These are phyloP conservation scores for Cassiopea xamachana DNA, from an alignment of 30 jellyfish, hydroid and myxozoan genomes.

Conservation along the genomic window DNA sequence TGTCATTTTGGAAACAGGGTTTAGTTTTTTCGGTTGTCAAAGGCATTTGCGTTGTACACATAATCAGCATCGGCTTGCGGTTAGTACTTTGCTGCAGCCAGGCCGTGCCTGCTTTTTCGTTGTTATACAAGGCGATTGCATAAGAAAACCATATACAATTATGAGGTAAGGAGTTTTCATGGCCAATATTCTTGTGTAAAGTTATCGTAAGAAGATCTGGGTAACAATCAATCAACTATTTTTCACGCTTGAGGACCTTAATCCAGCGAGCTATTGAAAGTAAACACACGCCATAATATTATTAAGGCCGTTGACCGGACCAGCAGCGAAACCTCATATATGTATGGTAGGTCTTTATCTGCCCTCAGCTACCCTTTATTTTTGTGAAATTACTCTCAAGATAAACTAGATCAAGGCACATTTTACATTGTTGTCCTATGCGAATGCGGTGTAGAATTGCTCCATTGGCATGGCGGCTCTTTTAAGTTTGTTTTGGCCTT, in stretches of 20 bases:
- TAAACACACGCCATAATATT: not conserved
- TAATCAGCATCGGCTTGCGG: conserved; percentile 45
- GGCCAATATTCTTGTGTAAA: not conserved
- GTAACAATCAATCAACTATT: not conserved
- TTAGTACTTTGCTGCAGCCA: conserved; percentile 13
- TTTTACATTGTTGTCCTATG: no score
- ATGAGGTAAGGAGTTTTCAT: not conserved
- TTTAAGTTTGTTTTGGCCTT: no score
- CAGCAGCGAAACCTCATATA: not conserved
- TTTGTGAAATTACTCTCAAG: not conserved
- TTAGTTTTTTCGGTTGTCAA: not conserved
- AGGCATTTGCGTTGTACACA: not conserved
- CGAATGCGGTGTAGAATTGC: no score
- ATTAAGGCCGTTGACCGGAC: not conserved
- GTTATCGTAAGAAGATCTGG: not conserved
- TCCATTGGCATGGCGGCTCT: no score
- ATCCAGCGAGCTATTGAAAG: not conserved
- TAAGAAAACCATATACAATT: not conserved
- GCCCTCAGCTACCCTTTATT: not conserved
- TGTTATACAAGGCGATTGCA: not conserved
- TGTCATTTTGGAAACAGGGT: not conserved
- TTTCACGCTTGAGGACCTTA: not conserved
- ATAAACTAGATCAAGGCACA: not conserved
- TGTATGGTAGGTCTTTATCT: not conserved
- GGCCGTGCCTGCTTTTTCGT: conserved; percentile 39